A percentile compares a stretch with the other conserved stretches of the same genome.
Evolutionary conservation across 2,113 vertebrate genomes (phyloP).

Genomic region (Actinemys pallida): DNA sequence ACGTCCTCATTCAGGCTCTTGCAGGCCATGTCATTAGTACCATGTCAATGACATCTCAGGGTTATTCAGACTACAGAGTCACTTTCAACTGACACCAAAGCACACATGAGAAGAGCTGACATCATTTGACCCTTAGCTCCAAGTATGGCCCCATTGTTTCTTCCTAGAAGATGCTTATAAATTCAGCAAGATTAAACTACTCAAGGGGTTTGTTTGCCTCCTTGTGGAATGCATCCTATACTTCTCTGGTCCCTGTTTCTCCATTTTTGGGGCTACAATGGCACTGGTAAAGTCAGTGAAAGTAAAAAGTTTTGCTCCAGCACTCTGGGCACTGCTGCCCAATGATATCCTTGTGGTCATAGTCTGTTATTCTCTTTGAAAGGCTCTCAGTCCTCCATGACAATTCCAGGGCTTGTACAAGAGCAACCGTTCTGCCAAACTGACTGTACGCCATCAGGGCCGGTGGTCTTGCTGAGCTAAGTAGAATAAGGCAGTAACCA

Average conservation of each 20-base stretch:
- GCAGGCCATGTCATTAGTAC: accelerated
- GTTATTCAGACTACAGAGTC: not conserved
- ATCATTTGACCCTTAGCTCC: constrained; percentile 64
- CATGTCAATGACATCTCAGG: not conserved
- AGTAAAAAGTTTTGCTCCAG: not conserved
- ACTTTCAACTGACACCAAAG: not conserved
- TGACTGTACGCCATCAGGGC: accelerated
- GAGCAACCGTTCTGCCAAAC: accelerated
- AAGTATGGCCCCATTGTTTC: constrained; percentile 56
- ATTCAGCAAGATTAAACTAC: constrained; percentile 34
- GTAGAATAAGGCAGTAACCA: not conserved
- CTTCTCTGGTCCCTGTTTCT: not conserved
- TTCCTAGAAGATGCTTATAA: constrained; percentile 45
- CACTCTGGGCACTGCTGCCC: not conserved
- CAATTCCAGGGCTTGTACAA: accelerated
- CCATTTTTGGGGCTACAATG: not conserved
- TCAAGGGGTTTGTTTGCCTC: not conserved
- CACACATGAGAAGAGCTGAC: constrained; percentile 12
- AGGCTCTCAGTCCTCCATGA: not conserved
- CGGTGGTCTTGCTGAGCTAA: not conserved
- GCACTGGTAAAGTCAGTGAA: not conserved
- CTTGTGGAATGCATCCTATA: not conserved
- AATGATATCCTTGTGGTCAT: not conserved
- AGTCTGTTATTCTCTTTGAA: not conserved
- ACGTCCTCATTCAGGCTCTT: accelerated